Evolutionary conservation across 37 sponge, comb jelly and placozoan species (phyloP).

Genomic region (Mnemiopsis leidyi): DNA sequence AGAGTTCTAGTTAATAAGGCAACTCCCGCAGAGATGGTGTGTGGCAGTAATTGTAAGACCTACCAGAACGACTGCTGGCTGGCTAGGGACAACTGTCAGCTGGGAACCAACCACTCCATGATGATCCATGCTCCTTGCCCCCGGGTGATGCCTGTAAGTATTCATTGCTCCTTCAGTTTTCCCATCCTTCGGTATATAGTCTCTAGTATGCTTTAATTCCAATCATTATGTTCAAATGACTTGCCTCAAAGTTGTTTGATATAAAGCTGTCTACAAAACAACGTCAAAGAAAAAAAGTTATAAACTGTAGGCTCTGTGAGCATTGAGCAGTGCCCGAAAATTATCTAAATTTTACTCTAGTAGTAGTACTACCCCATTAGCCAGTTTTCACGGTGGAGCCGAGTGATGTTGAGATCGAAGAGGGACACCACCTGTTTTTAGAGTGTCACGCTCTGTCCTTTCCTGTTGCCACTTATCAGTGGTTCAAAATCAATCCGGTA

Average conservation of each 20-base stretch:
- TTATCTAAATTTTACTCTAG: too few species aligned
- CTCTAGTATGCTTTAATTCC: too few species aligned
- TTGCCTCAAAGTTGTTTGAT: too few species aligned
- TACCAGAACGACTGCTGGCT: constrained; percentile 31
- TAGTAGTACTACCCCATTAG: not conserved
- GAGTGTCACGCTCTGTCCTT: constrained; percentile 19
- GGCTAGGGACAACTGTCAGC: not conserved
- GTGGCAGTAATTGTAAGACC: constrained; percentile 35
- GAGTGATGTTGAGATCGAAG: constrained; percentile 6
- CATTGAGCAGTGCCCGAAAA: too few species aligned
- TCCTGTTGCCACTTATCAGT: not conserved
- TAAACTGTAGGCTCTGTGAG: too few species aligned
- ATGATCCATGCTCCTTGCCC: constrained; percentile 26
- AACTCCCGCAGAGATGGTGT: not conserved
- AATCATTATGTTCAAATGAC: too few species aligned
- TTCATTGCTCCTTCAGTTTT: not conserved
- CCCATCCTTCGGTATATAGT: not conserved
- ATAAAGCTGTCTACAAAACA: too few species aligned
- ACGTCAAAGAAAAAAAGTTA: too few species aligned
- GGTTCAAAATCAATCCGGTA: not conserved
- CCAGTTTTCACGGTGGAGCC: constrained; percentile 17
- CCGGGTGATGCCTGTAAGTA: not conserved
- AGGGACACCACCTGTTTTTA: not conserved
- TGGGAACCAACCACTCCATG: not conserved
- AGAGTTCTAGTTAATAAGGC: too few species aligned